Conservation (phyloP, 2,888 invertebrate genomes). For the Drosophila lacicola region DNA sequence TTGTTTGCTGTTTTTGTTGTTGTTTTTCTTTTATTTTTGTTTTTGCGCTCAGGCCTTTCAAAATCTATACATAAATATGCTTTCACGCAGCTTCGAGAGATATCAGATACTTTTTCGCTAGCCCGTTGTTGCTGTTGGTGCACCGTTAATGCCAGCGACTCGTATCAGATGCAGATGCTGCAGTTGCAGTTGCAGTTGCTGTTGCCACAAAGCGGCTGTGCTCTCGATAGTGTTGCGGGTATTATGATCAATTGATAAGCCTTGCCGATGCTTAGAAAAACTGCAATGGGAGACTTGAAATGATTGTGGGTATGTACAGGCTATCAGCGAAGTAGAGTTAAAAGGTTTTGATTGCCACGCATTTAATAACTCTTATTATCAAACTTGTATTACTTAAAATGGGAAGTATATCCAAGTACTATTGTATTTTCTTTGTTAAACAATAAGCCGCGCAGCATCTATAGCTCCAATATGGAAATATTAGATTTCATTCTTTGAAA, state of each 20-base stretch:
- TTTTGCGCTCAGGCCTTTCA: constrained; percentile 50
- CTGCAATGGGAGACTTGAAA: not conserved
- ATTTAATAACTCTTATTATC: no score
- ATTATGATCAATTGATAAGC: constrained; percentile 44
- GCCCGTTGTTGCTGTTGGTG: constrained; percentile 25
- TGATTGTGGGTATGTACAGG: not conserved
- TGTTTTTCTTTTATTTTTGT: constrained; percentile 1
- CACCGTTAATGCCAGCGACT: constrained; percentile 49
- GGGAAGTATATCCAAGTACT: no score
- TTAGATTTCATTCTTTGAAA: no score
- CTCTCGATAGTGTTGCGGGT: constrained; percentile 42
- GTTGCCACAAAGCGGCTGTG: constrained; percentile 23
- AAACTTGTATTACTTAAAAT: no score
- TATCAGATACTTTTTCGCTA: constrained; percentile 59
- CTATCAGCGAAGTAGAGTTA: no score
- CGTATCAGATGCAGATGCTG: constrained; percentile 60
- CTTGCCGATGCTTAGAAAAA: constrained; percentile 9
- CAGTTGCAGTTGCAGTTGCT: constrained; percentile 9
- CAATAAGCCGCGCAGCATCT: no score
- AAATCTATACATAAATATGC: constrained; percentile 78
- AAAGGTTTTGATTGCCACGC: not conserved
- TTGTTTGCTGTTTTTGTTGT: constrained; percentile 30
- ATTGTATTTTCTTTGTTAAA: no score
- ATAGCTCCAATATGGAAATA: no score
- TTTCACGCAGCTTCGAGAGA: constrained; percentile 68